These are phyloP conservation scores for Enteromius anoplus DNA, from an alignment of 2,797 vertebrate species.

Conservation along the genomic window DNA sequence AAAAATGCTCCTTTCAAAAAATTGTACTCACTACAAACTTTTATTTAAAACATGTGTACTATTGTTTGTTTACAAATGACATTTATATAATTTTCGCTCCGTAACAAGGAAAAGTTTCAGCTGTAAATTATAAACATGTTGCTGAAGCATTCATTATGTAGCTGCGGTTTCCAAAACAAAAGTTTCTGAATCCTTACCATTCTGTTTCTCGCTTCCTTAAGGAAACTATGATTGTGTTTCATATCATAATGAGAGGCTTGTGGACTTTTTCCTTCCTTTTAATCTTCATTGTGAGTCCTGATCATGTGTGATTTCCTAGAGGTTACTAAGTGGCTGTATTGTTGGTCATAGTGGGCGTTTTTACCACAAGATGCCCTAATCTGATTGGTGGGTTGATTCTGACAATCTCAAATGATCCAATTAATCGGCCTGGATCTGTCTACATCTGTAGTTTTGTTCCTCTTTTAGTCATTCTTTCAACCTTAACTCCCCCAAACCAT, in stretches of 20 bases:
- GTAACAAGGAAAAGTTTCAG: neutral
- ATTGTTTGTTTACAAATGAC: neutral
- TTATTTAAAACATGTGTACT: neutral
- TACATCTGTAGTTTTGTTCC: neutral
- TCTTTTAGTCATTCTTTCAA: neutral
- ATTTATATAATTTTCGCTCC: neutral
- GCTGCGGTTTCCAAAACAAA: slow-evolving; percentile 1
- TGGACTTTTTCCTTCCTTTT: slow-evolving; percentile 14
- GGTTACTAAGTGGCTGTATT: neutral
- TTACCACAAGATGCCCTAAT: neutral
- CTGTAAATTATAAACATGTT: neutral
- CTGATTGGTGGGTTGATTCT: neutral
- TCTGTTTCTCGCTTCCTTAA: slow-evolving; percentile 2
- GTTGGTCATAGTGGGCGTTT: neutral
- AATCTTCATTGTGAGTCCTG: neutral
- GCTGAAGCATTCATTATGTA: neutral
- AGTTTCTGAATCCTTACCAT: neutral
- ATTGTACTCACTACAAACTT: neutral
- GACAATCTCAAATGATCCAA: neutral
- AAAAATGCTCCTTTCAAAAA: neutral
- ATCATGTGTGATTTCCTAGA: neutral
- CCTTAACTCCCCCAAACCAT: neutral
- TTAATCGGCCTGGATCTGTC: neutral
- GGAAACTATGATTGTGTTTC: slow-evolving; percentile 17
- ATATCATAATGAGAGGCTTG: neutral